phyloP scores from a whole-genome alignment of 2,113 vertebrate genomes.

The Rostratula benghalensis region DNA sequence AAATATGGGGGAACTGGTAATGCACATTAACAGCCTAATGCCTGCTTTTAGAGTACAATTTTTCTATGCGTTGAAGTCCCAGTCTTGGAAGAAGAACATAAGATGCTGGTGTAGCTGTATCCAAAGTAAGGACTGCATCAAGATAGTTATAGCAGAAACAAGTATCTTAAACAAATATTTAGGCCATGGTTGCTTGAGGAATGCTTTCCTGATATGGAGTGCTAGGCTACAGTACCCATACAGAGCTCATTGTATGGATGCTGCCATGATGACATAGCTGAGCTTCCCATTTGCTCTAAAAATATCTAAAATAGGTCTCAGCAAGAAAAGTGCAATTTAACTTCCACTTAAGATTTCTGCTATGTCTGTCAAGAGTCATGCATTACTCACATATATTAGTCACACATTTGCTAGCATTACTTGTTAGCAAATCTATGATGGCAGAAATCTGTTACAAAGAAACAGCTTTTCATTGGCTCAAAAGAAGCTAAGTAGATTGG shows the following conservation, averaged over 20 bases:
- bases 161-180: neutral
- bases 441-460: neutral
- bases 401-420: too few species aligned
- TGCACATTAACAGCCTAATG: neutral
- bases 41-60: neutral
- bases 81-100: neutral
- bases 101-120: neutral
- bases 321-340: neutral
- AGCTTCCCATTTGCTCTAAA: neutral
- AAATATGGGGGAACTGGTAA: neutral
- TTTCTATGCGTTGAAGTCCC: neutral
- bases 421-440: neutral
- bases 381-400: too few species aligned
- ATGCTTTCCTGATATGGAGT: neutral
- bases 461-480: neutral
- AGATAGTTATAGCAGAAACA: neutral
- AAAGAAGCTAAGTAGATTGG: neutral
- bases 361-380: conserved; percentile 1
- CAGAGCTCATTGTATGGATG: neutral
- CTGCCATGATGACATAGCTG: neutral
- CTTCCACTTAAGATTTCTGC: neutral
- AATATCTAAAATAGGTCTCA: neutral
- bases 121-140: neutral
- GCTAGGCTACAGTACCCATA: neutral
- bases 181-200: neutral